Base-by-base conservation (phyloP, 2,797 vertebrate species). In the Bovichtus diacanthus region DNA sequence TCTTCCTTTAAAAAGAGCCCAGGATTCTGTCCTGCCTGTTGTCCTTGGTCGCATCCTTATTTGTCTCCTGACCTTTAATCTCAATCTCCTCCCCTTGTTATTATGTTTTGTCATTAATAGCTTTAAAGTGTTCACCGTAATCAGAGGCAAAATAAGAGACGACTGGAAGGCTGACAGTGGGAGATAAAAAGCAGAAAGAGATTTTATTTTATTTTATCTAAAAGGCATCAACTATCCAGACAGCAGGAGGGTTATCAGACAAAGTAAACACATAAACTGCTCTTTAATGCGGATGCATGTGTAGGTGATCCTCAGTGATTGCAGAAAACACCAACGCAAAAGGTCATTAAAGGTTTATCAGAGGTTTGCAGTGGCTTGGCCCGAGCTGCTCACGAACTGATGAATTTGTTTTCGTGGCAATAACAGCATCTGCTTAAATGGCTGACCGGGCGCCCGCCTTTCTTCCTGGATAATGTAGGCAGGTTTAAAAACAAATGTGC, bases 301-400 rank as follows among this genome's bases (percentile, higher is more conserved):
- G 85, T 85, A 90, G 89, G 82, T 85, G 86, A 74, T 86, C 71
- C 49, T 44, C 53, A 72, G 68, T 38, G 67, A 89, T 81, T 85
- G 76, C 76, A 63, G 61, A 67, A n/a, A 77, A 75, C 69, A 60
- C 53, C 43, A 72, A 61, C 38, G 60, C 68, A 62, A 74, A n/a
- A 74, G 76, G 79, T 87, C 77, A 82, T 90, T 87, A 85, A 79
- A 85, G 88, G 76, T 92, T 94, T 93, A 94, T 92, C 90, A 84
- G 81, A 83, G 82, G 69, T 77, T 80, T 83, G 81, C 93, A 93
- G 88, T 53, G 39, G 74, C 65, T 76, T 64, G 63, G 71, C 72
- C 54, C 64, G 62, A 88, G 65, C 41, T 1, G 25, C 59, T 80
- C 61, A 78, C 66, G 62, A 72, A 74, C 55, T 75, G 77, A 92